phyloP scores from a whole-genome alignment of 2,888 invertebrate genomes.

The Dendrolimus houi region DNA sequence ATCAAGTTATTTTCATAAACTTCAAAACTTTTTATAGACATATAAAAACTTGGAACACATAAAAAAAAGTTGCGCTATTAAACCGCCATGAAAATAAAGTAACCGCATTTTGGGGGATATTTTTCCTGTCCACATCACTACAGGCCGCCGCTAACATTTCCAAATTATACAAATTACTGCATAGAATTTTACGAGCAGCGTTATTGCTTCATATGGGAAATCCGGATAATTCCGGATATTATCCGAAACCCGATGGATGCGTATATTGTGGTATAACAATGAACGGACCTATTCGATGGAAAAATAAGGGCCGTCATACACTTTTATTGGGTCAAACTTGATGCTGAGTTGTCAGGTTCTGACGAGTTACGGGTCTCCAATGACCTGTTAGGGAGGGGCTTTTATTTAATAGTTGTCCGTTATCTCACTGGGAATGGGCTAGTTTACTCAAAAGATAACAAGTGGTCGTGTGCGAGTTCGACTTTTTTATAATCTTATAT shows the following conservation, averaged over 20 bases:
- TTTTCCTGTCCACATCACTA: neutral
- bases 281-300: neutral
- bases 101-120: neutral
- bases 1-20: neutral
- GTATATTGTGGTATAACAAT: neutral
- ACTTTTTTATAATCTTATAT: too few relatives aligned
- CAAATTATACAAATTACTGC: conserved; percentile 22
- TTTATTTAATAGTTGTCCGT: too few relatives aligned
- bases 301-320: neutral
- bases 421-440: too few relatives aligned
- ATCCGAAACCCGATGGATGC: neutral
- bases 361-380: too few relatives aligned
- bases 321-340: neutral
- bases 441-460: too few relatives aligned
- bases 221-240: neutral
- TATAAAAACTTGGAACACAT: neutral
- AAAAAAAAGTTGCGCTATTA: neutral
- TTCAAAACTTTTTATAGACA: neutral
- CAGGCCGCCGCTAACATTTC: neutral
- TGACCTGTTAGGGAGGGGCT: too few relatives aligned
- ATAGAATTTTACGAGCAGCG: conserved; percentile 19
- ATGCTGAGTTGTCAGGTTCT: neutral
- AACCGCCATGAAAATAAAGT: neutral
- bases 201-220: neutral
- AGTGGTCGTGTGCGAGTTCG: too few relatives aligned